Conservation (phyloP, 1,140 invertebrate genomes). For the Laupala kohalensis region DNA sequence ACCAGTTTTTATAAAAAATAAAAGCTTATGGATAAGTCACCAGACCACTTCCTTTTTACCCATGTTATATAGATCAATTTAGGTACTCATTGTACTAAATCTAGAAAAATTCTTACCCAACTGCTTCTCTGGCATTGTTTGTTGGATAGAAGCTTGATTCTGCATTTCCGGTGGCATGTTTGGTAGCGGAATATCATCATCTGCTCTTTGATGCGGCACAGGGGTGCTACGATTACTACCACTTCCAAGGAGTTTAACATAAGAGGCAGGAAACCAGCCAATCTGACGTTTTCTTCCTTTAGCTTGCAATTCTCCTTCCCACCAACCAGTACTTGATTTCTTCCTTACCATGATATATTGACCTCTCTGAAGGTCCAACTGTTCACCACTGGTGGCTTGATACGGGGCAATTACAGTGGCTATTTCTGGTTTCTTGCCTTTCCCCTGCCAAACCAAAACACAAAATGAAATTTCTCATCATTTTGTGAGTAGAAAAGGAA, state of each 20-base stretch:
- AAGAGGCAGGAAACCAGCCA: constrained; percentile 95
- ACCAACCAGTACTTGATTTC: constrained; percentile 94
- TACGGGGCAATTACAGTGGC: constrained; percentile 81
- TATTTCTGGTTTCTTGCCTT: constrained; percentile 69
- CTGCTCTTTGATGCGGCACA: constrained; percentile 38
- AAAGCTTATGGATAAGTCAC: too few species aligned
- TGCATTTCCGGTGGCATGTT: background rate
- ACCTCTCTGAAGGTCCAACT: constrained; percentile 79
- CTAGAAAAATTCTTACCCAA: background rate
- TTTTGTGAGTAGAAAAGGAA: too few species aligned
- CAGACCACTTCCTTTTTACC: too few species aligned
- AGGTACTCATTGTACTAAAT: too few species aligned
- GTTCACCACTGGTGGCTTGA: constrained; percentile 75
- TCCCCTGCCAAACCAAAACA: constrained; percentile 18
- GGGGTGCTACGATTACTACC: constrained; percentile 58
- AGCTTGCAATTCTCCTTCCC: constrained; percentile 95
- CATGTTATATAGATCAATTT: too few species aligned
- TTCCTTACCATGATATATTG: constrained; percentile 92
- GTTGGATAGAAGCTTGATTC: background rate
- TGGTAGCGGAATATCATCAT: background rate
- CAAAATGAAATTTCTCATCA: too few species aligned
- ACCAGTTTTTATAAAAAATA: background rate
- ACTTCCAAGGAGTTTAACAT: constrained; percentile 70
- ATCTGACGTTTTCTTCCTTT: constrained; percentile 90
- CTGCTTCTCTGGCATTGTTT: background rate